Base-by-base conservation (phyloP, 1,140 invertebrate genomes). In the Heterodera carotae region DNA sequence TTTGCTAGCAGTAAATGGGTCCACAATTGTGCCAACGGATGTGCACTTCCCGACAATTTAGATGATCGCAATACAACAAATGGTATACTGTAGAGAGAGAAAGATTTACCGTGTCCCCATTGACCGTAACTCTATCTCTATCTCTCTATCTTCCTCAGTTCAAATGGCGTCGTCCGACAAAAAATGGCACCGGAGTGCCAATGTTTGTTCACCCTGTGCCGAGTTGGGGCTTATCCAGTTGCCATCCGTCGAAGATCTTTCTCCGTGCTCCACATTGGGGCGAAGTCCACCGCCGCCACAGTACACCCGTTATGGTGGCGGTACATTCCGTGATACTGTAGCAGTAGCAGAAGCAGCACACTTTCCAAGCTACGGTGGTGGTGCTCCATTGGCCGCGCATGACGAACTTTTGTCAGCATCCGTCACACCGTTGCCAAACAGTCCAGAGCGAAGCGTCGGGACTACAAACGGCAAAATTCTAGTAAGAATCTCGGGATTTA, bases 1-100 rank as follows among this genome's bases (percentile, higher is more conserved):
- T 43, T 22, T n/a, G 43, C 59, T 69, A n/a, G n/a, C 25, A 76
- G 75, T 29, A 76, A 39, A 69, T 76, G 75, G 75, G 29, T 56
- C 48, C 75, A 76, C 34, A 68, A 76, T 43, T 76, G 75, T 68
- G 48, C 29, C 60, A 15, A 29, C 66, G 39, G 48, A n/a, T 56
- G 48, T 22, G 48, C 22, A 22, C 33, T 66, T 29, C 62, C 62
- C 1, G 33, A 66, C 1, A 31, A 66, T 15, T 29, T 66, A 31
- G n/a, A 8, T 0, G 29, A 62, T 29, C 5, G 62, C 10, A 12
- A 12, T 31, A 31, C 1, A 10, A 12, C 25, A 66, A 66, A 66
- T 66, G 33, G 62, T 66, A 56, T 22, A 56, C 48, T 18, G 18
- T n/a, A n/a, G n/a, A n/a, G n/a, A n/a, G n/a, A n/a, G n/a, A n/a